Conservation (phyloP, 2,888 invertebrate genomes). For the Spatulosminthurus flaviceps region DNA sequence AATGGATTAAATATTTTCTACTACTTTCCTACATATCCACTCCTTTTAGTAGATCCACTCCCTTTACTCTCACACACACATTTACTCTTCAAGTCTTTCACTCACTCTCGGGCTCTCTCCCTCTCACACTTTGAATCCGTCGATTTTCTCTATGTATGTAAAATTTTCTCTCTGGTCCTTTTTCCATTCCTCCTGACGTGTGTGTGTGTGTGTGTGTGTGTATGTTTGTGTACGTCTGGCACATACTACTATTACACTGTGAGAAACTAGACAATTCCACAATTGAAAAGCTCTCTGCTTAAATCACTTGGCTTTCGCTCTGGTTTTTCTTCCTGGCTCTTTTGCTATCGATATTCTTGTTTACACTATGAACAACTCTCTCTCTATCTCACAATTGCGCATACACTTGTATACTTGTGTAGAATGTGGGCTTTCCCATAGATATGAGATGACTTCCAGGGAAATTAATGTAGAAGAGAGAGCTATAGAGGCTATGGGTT, state of each 20-base stretch:
- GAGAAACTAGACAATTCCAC: slow-evolving; percentile 19
- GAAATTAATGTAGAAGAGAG: too few species aligned
- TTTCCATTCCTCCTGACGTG: neutral
- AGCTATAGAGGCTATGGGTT: too few species aligned
- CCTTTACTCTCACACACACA: neutral
- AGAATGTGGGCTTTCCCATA: neutral
- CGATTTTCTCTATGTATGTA: slow-evolving; percentile 24
- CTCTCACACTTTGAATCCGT: slow-evolving; percentile 33
- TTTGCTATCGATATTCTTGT: slow-evolving; percentile 43
- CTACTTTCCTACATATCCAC: neutral
- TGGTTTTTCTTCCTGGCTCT: neutral
- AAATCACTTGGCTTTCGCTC: slow-evolving; percentile 32
- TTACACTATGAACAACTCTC: slow-evolving; percentile 44
- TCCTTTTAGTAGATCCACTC: neutral
- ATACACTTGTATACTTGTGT: slow-evolving; percentile 23
- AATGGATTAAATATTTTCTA: slow-evolving; percentile 26
- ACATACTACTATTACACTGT: too few species aligned
- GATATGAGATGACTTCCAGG: too few species aligned
- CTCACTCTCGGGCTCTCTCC: slow-evolving; percentile 26
- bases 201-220: neutral
- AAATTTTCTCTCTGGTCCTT: slow-evolving; percentile 28
- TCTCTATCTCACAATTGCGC: slow-evolving; percentile 40
- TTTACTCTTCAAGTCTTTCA: slow-evolving; percentile 6
- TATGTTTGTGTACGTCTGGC: too few species aligned
- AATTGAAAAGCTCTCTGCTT: slow-evolving; percentile 24